phyloP scores from a whole-genome alignment of 30 jellyfish, hydroid and myxozoan species.

The Aurelia sp. region DNA sequence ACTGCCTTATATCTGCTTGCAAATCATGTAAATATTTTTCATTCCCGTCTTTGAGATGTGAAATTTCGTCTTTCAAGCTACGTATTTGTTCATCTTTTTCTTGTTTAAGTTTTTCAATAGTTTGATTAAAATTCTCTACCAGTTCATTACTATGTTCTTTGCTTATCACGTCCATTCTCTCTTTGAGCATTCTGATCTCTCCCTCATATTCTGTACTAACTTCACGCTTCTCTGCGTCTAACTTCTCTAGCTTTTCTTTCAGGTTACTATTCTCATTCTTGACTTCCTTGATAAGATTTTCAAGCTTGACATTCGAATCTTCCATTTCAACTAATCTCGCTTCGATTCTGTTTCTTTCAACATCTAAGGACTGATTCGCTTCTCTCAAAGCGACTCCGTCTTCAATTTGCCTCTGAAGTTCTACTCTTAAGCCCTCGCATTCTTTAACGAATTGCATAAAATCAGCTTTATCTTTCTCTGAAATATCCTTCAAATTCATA shows the following conservation, averaged over 20 bases:
- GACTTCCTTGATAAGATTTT: neutral
- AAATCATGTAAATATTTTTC: slow-evolving; percentile 63
- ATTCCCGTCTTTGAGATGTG: slow-evolving; percentile 52
- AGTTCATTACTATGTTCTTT: slow-evolving; percentile 54
- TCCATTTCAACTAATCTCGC: neutral
- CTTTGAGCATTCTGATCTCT: slow-evolving; percentile 47
- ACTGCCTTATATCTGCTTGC: slow-evolving; percentile 61
- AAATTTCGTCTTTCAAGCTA: slow-evolving; percentile 53
- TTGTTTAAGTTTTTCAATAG: slow-evolving; percentile 33
- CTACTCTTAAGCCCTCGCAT: slow-evolving; percentile 9
- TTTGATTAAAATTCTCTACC: slow-evolving; percentile 51
- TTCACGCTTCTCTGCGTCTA: slow-evolving; percentile 5
- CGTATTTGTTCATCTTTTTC: slow-evolving; percentile 68
- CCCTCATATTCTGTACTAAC: slow-evolving; percentile 21
- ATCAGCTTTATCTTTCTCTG: slow-evolving; percentile 47
- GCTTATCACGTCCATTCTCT: slow-evolving; percentile 30
- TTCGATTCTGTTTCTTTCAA: slow-evolving; percentile 8
- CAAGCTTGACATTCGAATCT: slow-evolving; percentile 1
- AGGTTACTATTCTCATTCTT: neutral
- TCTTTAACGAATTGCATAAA: slow-evolving; percentile 38
- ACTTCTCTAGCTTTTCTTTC: slow-evolving; percentile 4
- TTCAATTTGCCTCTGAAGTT: slow-evolving; percentile 2
- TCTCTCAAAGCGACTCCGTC: slow-evolving; percentile 1
- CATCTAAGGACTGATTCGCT: slow-evolving; percentile 4
- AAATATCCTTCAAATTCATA: slow-evolving; percentile 24